Base-by-base conservation (phyloP, 1,140 invertebrate species). In the Alviniconcha marisindica region DNA sequence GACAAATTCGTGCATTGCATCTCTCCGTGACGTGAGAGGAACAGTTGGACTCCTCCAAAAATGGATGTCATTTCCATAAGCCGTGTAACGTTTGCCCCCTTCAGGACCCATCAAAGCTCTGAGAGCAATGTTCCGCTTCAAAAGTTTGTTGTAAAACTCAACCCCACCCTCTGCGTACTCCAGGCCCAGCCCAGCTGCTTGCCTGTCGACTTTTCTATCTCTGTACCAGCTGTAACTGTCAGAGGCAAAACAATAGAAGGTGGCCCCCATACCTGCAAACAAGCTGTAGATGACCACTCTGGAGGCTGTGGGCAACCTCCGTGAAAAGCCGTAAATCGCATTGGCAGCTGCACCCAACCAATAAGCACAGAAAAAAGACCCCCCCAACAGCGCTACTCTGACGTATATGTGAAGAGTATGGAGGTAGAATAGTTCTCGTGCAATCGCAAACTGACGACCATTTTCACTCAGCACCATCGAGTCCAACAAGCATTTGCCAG, bases 371-470 rank as follows among this genome's bases (percentile, higher is more conserved):
- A 44, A 95, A 86, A 77, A 95, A 88, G 60, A 92, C 90, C 0
- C 90, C 24, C 18, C 81, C 93, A 91, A 82, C 93, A 93, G 87
- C 94, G 94, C 5, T 93, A 74, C 3, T 93, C 94, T 87, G 95
- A 94, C 66, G 94, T 88, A 24, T 94, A 95, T 87, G 85, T 95
- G 94, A 73, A 73, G 44, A 51, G 80, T 73, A 7, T 73, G 33
- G 7, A 74, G 18, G 51, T 83, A 84, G 77, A 95, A 89, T 66
- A 97, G 94, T 93, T 97, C 95, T 83, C 95, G 94, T 77, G 96
- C 96, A 36, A 97, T 95, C 18, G 95, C 96, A 94, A 96, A 97
- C 81, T 96, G 94, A 89, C 96, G 95, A 7, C 96, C 96, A 69
- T 96, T 95, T 66, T 96, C 95, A 15, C 95, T 95, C 2, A 97